Base-by-base conservation (phyloP, 2,888 invertebrate genomes). In the Teleogryllus oceanicus region DNA sequence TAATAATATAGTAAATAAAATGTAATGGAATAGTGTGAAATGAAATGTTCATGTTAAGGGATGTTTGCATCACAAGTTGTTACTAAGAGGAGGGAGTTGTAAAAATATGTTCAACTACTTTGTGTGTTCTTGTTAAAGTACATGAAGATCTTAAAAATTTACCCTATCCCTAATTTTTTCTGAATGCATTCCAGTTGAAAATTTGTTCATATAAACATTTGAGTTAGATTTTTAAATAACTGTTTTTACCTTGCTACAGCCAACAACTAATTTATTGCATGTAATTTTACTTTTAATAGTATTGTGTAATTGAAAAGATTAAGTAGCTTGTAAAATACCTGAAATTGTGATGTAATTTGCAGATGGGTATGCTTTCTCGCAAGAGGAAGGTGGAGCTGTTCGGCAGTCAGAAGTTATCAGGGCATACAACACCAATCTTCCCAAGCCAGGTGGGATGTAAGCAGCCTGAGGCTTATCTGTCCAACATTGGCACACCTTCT, bases 341-440 rank as follows among this genome's bases (percentile, higher is more conserved):
- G 37, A 5, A 37, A 37, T 37, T 37, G 37, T 37, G 2, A 18
- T 74, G 20, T 74, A 24, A n/a, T 49, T 78, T 78, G 5, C 89
- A 98, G 97, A 97, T 93, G 98, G 98, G 83, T 98, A 95, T 90
- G 98, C 99, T 84, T 99, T 99, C 90, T 99, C 98, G 76, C 99
- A 99, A 93, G 99, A 99, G 89, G 99, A 99, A 89, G 96, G 97
- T 86, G 98, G 97, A 84, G 95, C 94, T 85, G 95, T 99, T 83
- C 94, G 96, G 79, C 96, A 98, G 89, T 94, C 97, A 84, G 96
- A 96, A 86, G 93, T 98, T 86, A 97, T 99, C 87, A 93, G 98
- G 87, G 96, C 96, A 79, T 98, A 98, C 92, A 95, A 98, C 90
- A 97, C 97, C 84, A 96, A 94, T 86, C 91, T 92, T 87, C 95